These are phyloP conservation scores for Passerina amoena DNA, from an alignment of 2,113 vertebrate genomes.

Conservation along the genomic window DNA sequence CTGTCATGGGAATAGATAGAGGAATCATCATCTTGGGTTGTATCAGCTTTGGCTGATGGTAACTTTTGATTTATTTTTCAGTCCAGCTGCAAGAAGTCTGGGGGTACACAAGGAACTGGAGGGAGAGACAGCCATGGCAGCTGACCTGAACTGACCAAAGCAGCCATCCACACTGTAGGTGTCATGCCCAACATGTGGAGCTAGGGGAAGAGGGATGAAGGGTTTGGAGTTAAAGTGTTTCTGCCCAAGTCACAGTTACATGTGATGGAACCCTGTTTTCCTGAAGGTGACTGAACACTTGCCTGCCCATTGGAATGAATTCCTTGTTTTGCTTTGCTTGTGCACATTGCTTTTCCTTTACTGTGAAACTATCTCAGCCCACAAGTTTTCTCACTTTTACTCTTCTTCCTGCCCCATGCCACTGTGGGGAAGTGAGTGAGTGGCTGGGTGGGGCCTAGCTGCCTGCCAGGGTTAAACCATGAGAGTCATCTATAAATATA, in stretches of 20 bases:
- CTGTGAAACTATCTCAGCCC: background rate
- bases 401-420: background rate
- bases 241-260: rapidly evolving
- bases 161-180: background rate
- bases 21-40: background rate
- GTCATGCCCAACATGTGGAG: background rate
- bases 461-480: background rate
- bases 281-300: background rate
- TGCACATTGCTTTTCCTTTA: background rate
- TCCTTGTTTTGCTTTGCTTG: background rate
- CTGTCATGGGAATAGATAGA: background rate
- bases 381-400: background rate
- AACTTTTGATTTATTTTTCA: background rate
- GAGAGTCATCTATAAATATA: background rate
- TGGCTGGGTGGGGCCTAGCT: background rate
- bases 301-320: background rate
- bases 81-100: background rate
- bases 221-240: rapidly evolving
- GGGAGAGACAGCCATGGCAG: background rate
- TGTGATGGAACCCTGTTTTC: background rate
- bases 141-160: background rate
- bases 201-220: background rate
- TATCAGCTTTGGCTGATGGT: background rate
- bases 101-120: background rate
- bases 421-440: background rate